Base-by-base conservation (phyloP, 2,888 invertebrate genomes). In the Microdon myrmicae region DNA sequence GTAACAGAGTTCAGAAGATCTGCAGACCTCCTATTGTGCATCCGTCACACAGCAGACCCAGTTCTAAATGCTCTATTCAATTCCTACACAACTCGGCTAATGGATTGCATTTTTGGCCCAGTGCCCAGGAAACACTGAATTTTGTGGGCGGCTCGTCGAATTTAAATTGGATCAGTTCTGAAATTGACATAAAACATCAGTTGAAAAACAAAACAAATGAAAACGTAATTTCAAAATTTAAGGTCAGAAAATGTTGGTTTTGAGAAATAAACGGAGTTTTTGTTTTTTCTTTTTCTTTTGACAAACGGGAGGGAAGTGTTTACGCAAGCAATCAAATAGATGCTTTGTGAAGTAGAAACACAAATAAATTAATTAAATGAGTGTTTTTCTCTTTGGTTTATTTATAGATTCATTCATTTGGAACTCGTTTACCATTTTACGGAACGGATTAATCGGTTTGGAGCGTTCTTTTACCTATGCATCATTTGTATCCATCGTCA, bases 401-500 rank as follows among this genome's bases (percentile, higher is more conserved):
- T 58, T 58, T 64, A 38, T 38, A 64, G 64, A 64, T 64, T 64
- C 64, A 64, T 64, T 64, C 64, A 64, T 53, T 47, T 43, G 43
- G 43, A 26, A 31, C 17, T n/a, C 13, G 10, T 37, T 31, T 13
- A 19, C 37, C 45, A 23, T 44, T 31, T 47, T 39, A 20, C n/a
- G 20, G 35, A 34, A 16, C 43, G 32, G 31, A 25, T 28, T 29
- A 37, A 32, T 26, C 41, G 31, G 19, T 29, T 25, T 38, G 41
- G 53, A 37, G 23, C 38, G 37, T 14, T 10, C 38, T 23, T 32
- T 39, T 43, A 64, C 61, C 44, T 64, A 80, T 80, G 79, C 80
- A 80, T 79, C 80, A 80, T 72, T 73, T 80, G 72, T 80, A 80
- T 73, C 79, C 80, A 71, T 75, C 79, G 69, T 74, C 89, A 76